phyloP scores from a whole-genome alignment of 2,888 invertebrate genomes.

The Periphyllus acericola region DNA sequence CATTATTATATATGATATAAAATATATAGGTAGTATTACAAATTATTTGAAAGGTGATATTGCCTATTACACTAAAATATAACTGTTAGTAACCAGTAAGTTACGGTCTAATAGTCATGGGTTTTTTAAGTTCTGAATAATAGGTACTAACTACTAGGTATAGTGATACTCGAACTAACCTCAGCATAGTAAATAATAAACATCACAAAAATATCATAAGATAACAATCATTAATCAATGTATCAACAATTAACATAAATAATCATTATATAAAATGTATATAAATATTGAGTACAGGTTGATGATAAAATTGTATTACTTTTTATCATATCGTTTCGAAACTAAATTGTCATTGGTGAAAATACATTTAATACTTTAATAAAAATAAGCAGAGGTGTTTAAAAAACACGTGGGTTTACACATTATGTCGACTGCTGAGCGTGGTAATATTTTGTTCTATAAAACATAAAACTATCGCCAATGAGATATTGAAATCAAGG shows the following conservation, averaged over 20 bases:
- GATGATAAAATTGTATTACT: too few species aligned
- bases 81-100: constrained; percentile 1
- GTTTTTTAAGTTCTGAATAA: not conserved
- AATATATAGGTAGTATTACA: too few species aligned
- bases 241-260: not conserved
- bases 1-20: too few species aligned
- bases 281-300: not conserved
- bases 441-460: constrained; percentile 26
- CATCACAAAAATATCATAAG: not conserved
- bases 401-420: constrained; percentile 28
- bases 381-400: constrained; percentile 7
- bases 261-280: not conserved
- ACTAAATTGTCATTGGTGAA: not conserved
- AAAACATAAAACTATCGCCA: constrained; percentile 6
- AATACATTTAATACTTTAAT: not conserved
- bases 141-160: too few species aligned
- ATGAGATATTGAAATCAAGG: constrained; percentile 20
- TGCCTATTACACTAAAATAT: not conserved
- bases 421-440: constrained; percentile 1
- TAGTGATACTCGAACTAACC: constrained; percentile 21
- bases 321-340: not conserved
- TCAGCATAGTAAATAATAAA: not conserved
- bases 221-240: not conserved
- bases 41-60: not conserved
- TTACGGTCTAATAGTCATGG: not conserved